Evolutionary conservation across 2,888 invertebrate genomes (phyloP), one percentile per base, ranked within the genome.

Genomic region (Nomada flava): DNA sequence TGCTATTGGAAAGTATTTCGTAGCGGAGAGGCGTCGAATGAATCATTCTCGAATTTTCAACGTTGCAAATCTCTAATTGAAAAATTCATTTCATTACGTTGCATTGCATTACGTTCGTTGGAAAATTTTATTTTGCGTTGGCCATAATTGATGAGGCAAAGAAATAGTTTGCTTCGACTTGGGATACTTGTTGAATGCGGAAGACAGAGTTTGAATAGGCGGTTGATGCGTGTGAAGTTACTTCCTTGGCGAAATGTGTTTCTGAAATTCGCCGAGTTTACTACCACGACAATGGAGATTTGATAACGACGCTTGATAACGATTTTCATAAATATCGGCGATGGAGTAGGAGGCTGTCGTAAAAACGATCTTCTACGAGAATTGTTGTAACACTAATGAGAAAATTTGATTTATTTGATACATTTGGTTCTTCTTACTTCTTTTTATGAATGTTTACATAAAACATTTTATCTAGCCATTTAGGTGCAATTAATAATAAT

Each of bases 121-220:
- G 15, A 13, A 13, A 4, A 10, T 15, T 47, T 1, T 47, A 47
- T 10, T 13, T 15, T 15, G 0, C 2, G 47, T 15, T 47, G 3
- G 15, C 1, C 11, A 3, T 47, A 47, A 47, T 47, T 47, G 13
- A 47, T 13, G 11, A 15, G 47, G 47, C 47, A 47, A 62, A 13
- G 42, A 62, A 62, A 20, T 20, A 44, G 18, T 7, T 62, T 11
- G 44, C n/a, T 10, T 69, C 15, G n/a, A 13, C 52, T 20, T 18
- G 15, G 29, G 11, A 23, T 82, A 85, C 85, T 85, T 85, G 85
- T 84, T 85, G 84, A 85, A 85, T 78, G 72, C 47, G 60, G 70
- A 74, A 76, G 63, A 57, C 36, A 71, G 29, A 64, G 75, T 60
- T 71, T 74, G 44, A 68, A 82, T 75, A 53, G 72, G 50, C 68